Evolutionary conservation across 2,888 invertebrate species (phyloP).

Genomic region (Crossocerus cetratus): DNA sequence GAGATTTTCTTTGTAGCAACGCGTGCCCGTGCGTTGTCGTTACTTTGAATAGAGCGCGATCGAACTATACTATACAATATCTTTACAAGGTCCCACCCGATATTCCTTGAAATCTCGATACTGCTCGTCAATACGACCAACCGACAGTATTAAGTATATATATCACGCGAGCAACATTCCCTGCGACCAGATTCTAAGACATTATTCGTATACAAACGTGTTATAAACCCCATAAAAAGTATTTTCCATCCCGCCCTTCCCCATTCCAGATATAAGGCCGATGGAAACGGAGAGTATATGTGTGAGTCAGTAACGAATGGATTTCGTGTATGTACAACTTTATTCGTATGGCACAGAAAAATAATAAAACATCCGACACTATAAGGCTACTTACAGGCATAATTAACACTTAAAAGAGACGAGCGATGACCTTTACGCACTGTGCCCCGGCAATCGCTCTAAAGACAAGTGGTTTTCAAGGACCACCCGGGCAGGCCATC

Average conservation of each 20-base stretch:
- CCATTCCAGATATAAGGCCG: background rate
- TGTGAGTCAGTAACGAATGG: slow-evolving; percentile 15
- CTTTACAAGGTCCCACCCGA: slow-evolving; percentile 10
- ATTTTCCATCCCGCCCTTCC: background rate
- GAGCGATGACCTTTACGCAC: slow-evolving; percentile 20
- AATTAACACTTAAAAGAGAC: slow-evolving; percentile 26
- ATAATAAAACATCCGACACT: slow-evolving; percentile 50
- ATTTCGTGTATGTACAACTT: slow-evolving; percentile 61
- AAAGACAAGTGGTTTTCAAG: slow-evolving; percentile 12
- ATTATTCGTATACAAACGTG: slow-evolving; percentile 1
- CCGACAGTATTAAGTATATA: slow-evolving; percentile 36
- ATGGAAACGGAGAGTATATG: background rate
- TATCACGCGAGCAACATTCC: slow-evolving; percentile 36
- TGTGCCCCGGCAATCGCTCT: slow-evolving; percentile 25
- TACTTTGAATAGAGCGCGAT: background rate
- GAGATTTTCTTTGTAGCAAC: background rate
- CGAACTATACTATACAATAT: background rate
- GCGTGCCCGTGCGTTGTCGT: slow-evolving; percentile 5
- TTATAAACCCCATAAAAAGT: slow-evolving; percentile 1
- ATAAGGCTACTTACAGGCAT: slow-evolving; percentile 26
- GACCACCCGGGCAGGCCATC: background rate
- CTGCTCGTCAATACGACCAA: slow-evolving; percentile 23
- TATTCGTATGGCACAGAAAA: slow-evolving; percentile 67
- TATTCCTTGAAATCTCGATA: slow-evolving; percentile 18
- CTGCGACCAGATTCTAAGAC: slow-evolving; percentile 15